phyloP scores from a whole-genome alignment of 2,113 vertebrate species.

The Jaculus jaculus region DNA sequence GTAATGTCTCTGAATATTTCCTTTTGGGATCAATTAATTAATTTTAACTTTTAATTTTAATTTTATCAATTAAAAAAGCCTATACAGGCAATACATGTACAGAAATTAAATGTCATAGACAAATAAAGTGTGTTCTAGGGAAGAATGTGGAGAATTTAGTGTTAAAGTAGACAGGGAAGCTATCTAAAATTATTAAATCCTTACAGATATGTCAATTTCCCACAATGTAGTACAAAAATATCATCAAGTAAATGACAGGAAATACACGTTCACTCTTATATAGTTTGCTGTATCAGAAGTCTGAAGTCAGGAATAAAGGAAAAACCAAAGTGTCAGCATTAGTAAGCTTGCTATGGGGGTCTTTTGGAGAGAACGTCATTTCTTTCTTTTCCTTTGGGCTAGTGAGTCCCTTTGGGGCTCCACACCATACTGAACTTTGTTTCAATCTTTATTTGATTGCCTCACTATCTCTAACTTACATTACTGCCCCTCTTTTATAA shows the following conservation, averaged over 20 bases:
- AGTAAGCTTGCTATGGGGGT: not conserved
- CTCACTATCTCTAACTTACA: not conserved
- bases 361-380: not conserved
- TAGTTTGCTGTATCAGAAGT: not conserved
- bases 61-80: slow-evolving; percentile 22
- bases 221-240: not conserved
- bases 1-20: slow-evolving; percentile 46
- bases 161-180: not conserved
- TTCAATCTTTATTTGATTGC: not conserved
- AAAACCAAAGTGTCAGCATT: not conserved
- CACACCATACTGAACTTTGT: not conserved
- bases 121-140: not conserved
- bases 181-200: not conserved
- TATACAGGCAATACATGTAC: not conserved
- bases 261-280: not conserved
- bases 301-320: not conserved
- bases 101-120: not conserved
- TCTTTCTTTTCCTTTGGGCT: not conserved
- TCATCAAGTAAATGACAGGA: not conserved
- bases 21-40: slow-evolving; percentile 55
- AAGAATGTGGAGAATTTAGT: not conserved
- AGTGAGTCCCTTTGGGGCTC: not conserved
- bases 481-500: not conserved
- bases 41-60: not conserved
- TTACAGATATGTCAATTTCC: not conserved